Evolutionary conservation across 2,113 vertebrate species (phyloP).

Genomic region (Morphnarchus princeps): DNA sequence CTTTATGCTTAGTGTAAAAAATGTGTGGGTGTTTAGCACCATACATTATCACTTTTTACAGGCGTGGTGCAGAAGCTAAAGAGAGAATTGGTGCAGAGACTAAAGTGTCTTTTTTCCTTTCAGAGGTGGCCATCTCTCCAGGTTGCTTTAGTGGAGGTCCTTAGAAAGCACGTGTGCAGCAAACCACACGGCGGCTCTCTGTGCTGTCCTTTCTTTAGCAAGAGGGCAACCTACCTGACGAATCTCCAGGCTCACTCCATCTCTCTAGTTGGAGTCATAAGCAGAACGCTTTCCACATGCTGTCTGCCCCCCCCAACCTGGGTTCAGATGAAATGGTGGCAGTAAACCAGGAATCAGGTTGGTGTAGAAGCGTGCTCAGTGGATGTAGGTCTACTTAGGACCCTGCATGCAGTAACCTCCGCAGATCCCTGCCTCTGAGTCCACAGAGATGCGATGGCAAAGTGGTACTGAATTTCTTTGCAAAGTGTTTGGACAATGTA

Average conservation of each 20-base stretch:
- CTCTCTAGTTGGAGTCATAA: background rate
- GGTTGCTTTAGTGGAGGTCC: background rate
- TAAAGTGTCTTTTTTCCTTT: background rate
- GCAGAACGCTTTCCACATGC: background rate
- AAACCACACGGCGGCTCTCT: fast-evolving
- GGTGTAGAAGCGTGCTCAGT: background rate
- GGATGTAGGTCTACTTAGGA: background rate
- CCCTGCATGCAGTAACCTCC: background rate
- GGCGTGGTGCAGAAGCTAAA: background rate
- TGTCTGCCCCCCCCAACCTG: background rate
- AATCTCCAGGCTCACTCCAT: background rate
- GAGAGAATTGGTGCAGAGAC: background rate
- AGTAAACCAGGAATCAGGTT: background rate
- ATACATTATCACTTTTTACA: background rate
- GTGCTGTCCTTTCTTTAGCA: background rate
- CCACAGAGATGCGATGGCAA: background rate
- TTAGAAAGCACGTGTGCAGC: background rate
- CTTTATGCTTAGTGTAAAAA: background rate
- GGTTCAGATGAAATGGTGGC: background rate
- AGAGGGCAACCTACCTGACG: background rate
- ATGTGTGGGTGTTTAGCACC: background rate
- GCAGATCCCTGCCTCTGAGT: background rate
- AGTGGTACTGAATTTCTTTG: background rate
- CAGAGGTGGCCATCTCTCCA: background rate
- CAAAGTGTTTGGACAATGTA: background rate